A percentile compares a stretch with the other conserved stretches of the same genome.
Evolutionary conservation across 2,797 vertebrate species (phyloP).

Genomic region (Cossypha dichroa): DNA sequence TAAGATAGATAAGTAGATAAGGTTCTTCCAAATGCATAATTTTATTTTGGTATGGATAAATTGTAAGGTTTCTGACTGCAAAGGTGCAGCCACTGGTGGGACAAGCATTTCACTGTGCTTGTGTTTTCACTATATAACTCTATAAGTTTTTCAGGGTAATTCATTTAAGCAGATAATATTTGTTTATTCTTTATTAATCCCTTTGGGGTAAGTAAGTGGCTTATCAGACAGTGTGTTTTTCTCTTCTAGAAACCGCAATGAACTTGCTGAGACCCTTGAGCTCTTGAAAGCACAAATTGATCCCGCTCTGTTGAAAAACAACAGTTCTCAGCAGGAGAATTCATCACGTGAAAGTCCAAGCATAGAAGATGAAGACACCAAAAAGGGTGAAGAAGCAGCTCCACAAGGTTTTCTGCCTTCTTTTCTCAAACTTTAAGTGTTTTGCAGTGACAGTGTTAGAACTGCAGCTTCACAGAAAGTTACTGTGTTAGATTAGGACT

Average conservation of each 20-base stretch:
- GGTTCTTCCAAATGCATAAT: not conserved
- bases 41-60: not conserved
- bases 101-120: not conserved
- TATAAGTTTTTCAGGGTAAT: not conserved
- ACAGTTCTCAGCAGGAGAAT: slow-evolving; percentile 76
- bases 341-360: slow-evolving; percentile 79
- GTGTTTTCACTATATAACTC: not conserved
- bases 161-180: not conserved
- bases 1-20: not conserved
- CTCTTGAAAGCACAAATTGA: slow-evolving; percentile 92
- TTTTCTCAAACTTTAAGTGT: slow-evolving; percentile 9
- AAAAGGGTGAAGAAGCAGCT: slow-evolving; percentile 76
- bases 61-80: not conserved
- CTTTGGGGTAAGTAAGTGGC: not conserved
- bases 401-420: slow-evolving; percentile 76
- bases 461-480: not conserved
- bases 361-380: slow-evolving; percentile 76
- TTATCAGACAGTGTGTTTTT: slow-evolving; percentile 12
- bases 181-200: not conserved
- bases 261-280: slow-evolving; percentile 92
- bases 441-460: not conserved
- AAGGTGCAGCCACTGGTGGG: not conserved
- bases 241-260: slow-evolving; percentile 87
- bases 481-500: not conserved
- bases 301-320: slow-evolving; percentile 82